phyloP scores from a whole-genome alignment of 2,888 invertebrate genomes.

The Chelonus formosanus region DNA sequence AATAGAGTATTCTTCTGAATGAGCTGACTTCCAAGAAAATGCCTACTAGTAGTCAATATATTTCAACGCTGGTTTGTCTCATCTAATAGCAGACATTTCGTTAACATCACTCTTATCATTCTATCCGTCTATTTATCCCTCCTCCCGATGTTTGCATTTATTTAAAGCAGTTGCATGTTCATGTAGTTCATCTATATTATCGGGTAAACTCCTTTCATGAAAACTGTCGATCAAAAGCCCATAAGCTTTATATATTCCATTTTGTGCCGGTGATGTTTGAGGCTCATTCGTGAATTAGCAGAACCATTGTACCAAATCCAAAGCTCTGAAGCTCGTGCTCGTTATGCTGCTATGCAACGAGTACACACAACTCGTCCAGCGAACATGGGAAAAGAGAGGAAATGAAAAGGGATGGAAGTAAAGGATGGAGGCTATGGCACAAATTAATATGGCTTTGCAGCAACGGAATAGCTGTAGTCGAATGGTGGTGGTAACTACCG shows the following conservation, averaged over 20 bases:
- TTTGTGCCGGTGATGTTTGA: constrained; percentile 33
- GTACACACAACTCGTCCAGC: constrained; percentile 1
- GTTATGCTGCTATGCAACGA: constrained; percentile 32
- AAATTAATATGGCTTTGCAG: constrained; percentile 50
- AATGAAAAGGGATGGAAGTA: constrained; percentile 18
- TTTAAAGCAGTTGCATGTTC: not conserved
- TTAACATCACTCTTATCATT: too few relatives aligned
- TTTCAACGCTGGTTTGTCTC: too few relatives aligned
- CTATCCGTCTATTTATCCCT: too few relatives aligned
- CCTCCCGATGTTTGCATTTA: too few relatives aligned
- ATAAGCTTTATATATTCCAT: constrained; percentile 18
- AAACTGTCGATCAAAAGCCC: constrained; percentile 3
- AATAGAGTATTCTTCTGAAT: too few relatives aligned
- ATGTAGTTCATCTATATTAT: not conserved
- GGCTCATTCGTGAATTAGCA: constrained; percentile 38
- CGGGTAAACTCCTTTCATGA: not conserved
- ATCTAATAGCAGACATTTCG: too few relatives aligned
- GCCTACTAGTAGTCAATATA: too few relatives aligned
- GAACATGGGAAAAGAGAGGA: constrained; percentile 18
- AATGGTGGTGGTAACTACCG: constrained; percentile 27
- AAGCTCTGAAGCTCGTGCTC: constrained; percentile 24
- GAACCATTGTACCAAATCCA: constrained; percentile 35
- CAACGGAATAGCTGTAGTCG: constrained; percentile 31
- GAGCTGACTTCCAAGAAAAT: too few relatives aligned
- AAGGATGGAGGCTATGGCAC: constrained; percentile 16